A percentile compares a stretch with the other conserved stretches of the same genome.
phyloP scores from a whole-genome alignment of 2,113 vertebrate genomes.

The Pterocles gutturalis region DNA sequence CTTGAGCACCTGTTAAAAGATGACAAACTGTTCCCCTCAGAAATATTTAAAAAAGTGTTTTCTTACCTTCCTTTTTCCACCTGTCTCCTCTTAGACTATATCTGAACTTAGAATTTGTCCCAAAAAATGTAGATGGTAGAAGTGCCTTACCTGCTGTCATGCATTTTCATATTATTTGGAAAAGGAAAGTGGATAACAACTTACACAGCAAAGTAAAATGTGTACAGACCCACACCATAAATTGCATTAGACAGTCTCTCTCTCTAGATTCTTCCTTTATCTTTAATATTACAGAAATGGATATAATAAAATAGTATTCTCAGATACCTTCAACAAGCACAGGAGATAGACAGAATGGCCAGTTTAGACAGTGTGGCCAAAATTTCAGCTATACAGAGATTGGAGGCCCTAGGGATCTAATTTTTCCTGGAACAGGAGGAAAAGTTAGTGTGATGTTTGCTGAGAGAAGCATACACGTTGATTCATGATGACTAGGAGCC shows the following conservation, averaged over 20 bases:
- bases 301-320: not conserved
- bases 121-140: not conserved
- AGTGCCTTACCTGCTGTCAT: not conserved
- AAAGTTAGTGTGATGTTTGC: not conserved
- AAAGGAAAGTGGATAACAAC: not conserved
- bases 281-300: not conserved
- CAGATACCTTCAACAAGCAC: not conserved
- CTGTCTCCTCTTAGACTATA: not conserved
- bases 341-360: not conserved
- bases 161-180: not conserved
- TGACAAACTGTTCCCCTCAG: not conserved
- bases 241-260: not conserved
- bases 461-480: not conserved
- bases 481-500: not conserved
- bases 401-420: not conserved
- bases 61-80: not conserved
- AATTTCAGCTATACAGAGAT: not conserved
- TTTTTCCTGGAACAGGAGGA: not conserved
- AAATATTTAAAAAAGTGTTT: not conserved
- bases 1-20: constrained; percentile 11
- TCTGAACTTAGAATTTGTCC: not conserved
- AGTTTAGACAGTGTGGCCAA: not conserved
- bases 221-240: not conserved
- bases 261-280: not conserved
- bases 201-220: not conserved